A percentile compares a stretch with the other conserved stretches of the same genome.
Evolutionary conservation across 2,888 invertebrate species (phyloP).

Genomic region (Perdita meconis): DNA sequence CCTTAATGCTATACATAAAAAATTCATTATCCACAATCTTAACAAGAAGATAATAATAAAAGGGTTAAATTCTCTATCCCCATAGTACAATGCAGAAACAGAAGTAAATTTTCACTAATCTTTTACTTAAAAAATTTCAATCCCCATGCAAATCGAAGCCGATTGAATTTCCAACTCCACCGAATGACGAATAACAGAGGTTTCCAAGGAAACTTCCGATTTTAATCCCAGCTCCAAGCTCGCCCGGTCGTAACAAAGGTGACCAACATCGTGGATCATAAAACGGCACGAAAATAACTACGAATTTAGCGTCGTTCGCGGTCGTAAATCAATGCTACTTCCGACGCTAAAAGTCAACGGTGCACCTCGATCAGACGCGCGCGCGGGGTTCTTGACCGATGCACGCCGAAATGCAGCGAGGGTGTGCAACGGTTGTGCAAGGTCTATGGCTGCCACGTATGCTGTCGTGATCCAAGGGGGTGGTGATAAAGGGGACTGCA

Average conservation of each 20-base stretch:
- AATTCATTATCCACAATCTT: too few species aligned
- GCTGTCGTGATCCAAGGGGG: slow-evolving; percentile 32
- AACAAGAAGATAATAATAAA: too few species aligned
- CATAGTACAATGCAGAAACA: too few species aligned
- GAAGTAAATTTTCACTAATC: too few species aligned
- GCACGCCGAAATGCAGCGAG: slow-evolving; percentile 32
- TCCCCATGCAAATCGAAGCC: too few species aligned
- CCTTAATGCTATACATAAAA: too few species aligned
- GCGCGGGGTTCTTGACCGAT: slow-evolving; percentile 52
- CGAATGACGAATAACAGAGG: too few species aligned
- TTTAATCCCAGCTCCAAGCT: slow-evolving; percentile 27
- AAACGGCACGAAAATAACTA: slow-evolving; percentile 46
- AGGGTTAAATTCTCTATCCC: too few species aligned
- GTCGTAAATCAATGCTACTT: slow-evolving; percentile 55
- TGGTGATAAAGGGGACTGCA: slow-evolving; percentile 46
- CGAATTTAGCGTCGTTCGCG: slow-evolving; percentile 55
- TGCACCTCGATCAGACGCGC: slow-evolving; percentile 41
- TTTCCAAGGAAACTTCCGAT: slow-evolving; percentile 13
- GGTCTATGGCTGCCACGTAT: slow-evolving; percentile 34
- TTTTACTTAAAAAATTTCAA: too few species aligned
- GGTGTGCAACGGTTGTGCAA: slow-evolving; percentile 28
- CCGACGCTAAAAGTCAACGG: slow-evolving; percentile 57
- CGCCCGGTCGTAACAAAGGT: slow-evolving; percentile 44
- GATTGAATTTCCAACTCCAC: too few species aligned
- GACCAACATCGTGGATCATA: slow-evolving; percentile 50